Percentiles rank a stretch among this genome's conserved stretches.
Conservation (phyloP, 1,140 invertebrate species). For the Anastatus disparis region DNA sequence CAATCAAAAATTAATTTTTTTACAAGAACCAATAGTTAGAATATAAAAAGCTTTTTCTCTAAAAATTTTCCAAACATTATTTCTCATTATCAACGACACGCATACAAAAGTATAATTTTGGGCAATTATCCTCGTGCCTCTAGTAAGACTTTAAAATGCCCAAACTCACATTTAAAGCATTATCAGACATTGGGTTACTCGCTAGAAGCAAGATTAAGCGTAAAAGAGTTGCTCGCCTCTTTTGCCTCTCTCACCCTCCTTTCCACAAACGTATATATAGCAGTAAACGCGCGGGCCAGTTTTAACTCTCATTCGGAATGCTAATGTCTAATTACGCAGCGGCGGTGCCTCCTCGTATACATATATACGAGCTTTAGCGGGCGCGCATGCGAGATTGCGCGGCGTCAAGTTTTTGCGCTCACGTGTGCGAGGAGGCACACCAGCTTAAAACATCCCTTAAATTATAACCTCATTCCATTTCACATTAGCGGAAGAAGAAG, state of each 20-base stretch:
- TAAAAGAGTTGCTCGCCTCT: constrained; percentile 56
- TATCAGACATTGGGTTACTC: constrained; percentile 8
- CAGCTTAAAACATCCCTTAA: constrained; percentile 66
- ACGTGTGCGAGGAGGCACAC: too few species aligned
- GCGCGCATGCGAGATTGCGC: constrained; percentile 26
- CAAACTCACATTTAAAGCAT: constrained; percentile 39
- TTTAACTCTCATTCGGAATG: constrained; percentile 56
- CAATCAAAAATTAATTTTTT: too few species aligned
- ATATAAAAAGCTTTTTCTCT: too few species aligned
- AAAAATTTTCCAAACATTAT: too few species aligned
- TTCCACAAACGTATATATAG: too few species aligned
- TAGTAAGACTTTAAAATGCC: constrained; percentile 37
- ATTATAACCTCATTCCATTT: constrained; percentile 50
- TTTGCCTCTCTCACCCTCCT: too few species aligned
- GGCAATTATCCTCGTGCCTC: constrained; percentile 14
- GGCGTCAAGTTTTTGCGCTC: constrained; percentile 57
- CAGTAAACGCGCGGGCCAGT: constrained; percentile 30
- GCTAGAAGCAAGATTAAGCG: constrained; percentile 41
- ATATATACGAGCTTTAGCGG: constrained; percentile 43
- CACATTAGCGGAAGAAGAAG: too few species aligned
- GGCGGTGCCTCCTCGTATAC: too few species aligned
- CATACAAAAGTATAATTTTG: too few species aligned
- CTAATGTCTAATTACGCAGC: constrained; percentile 60
- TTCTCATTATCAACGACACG: too few species aligned
- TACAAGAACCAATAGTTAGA: too few species aligned